Evolutionary conservation across 2,888 invertebrate genomes (phyloP).

Genomic region (Synergus gifuensis): DNA sequence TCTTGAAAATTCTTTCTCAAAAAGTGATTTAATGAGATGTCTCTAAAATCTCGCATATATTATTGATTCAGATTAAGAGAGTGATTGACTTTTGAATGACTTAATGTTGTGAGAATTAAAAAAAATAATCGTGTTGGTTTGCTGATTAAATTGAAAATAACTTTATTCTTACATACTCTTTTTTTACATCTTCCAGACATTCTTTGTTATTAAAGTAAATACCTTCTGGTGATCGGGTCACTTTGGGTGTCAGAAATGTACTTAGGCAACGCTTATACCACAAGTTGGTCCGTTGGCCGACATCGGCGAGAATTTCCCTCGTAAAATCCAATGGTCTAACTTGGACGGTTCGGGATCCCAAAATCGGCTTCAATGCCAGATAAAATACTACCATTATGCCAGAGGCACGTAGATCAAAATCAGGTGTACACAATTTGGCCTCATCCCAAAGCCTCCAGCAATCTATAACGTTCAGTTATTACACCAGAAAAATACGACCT

Average conservation of each 20-base stretch:
- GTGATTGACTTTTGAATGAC: too few relatives aligned
- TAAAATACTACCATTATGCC: slow-evolving; percentile 67
- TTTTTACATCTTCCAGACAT: neutral
- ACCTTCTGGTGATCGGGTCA: neutral
- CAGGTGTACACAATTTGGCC: slow-evolving; percentile 73
- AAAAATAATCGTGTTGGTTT: too few relatives aligned
- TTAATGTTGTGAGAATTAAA: too few relatives aligned
- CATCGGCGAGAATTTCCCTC: slow-evolving; percentile 66
- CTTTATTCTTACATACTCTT: neutral
- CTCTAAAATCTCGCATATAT: too few relatives aligned
- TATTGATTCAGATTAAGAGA: too few relatives aligned
- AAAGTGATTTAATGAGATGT: too few relatives aligned
- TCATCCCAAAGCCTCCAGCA: slow-evolving; percentile 65
- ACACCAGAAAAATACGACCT: slow-evolving; percentile 42
- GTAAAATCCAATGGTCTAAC: slow-evolving; percentile 70
- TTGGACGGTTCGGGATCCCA: slow-evolving; percentile 50
- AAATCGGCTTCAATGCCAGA: slow-evolving; percentile 59
- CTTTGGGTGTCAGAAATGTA: neutral
- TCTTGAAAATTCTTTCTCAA: too few relatives aligned
- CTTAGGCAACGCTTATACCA: neutral
- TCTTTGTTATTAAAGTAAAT: neutral
- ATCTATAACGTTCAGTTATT: slow-evolving; percentile 54
- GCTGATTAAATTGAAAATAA: too few relatives aligned
- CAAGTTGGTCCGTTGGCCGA: slow-evolving; percentile 55
- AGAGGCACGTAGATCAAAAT: slow-evolving; percentile 67